A percentile compares a stretch with the other conserved stretches of the same genome.
Conservation (phyloP, 1,140 invertebrate species). For the Caerostris extrusa region DNA sequence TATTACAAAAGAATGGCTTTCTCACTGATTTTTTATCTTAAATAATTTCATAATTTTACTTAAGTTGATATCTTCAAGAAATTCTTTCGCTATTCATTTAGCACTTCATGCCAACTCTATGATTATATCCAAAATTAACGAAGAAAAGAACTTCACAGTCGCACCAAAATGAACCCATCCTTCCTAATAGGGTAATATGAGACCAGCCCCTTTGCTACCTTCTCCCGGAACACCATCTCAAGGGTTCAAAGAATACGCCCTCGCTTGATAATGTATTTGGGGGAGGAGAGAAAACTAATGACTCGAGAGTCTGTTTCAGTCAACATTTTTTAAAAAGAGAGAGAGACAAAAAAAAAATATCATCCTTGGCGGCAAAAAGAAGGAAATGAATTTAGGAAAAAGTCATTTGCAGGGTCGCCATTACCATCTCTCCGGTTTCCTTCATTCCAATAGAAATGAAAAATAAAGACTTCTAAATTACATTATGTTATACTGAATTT, state of each 20-base stretch:
- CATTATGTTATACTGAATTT: background rate
- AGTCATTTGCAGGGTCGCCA: background rate
- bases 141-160: too few relatives aligned
- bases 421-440: background rate
- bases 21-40: too few relatives aligned
- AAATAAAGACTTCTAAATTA: background rate
- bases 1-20: too few relatives aligned
- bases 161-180: background rate
- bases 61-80: too few relatives aligned
- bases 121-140: too few relatives aligned
- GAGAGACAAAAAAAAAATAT: slow-evolving; percentile 13
- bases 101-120: too few relatives aligned
- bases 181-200: background rate
- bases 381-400: slow-evolving; percentile 56
- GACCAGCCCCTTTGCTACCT: background rate
- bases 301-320: slow-evolving; percentile 35
- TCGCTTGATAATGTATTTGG: slow-evolving; percentile 23
- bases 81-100: too few relatives aligned
- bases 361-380: background rate
- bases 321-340: slow-evolving; percentile 33
- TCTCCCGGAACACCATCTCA: background rate
- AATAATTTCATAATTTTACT: too few relatives aligned
- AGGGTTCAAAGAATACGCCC: background rate
- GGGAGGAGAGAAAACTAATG: slow-evolving; percentile 36
- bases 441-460: background rate